A percentile compares a stretch with the other conserved stretches of the same genome.
phyloP scores from a whole-genome alignment of 1,140 invertebrate genomes.

The Helicoverpa armigera region DNA sequence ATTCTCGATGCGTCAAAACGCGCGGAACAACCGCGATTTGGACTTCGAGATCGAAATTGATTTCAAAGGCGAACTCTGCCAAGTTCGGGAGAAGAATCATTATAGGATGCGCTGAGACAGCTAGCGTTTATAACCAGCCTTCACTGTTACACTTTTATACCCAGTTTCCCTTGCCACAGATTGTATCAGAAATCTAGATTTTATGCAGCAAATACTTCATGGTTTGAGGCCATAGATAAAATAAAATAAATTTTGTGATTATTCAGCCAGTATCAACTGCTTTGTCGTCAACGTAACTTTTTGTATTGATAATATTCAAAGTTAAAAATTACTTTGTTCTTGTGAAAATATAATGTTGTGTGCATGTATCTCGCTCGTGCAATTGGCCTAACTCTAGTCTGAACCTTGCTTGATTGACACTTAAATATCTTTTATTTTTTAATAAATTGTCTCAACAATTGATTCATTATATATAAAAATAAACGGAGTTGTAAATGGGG shows the following conservation, averaged over 20 bases:
- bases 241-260: too few relatives aligned
- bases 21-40: constrained; percentile 98
- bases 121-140: constrained; percentile 22
- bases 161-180: neutral
- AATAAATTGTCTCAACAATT: neutral
- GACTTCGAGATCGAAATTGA: constrained; percentile 98
- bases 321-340: too few relatives aligned
- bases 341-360: too few relatives aligned
- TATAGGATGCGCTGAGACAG: constrained; percentile 97
- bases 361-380: neutral
- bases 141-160: constrained; percentile 1
- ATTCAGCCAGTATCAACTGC: too few relatives aligned
- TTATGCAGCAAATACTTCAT: too few relatives aligned
- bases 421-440: constrained; percentile 4
- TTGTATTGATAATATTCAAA: too few relatives aligned
- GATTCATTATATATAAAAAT: neutral
- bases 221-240: too few relatives aligned
- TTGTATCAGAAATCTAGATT: neutral
- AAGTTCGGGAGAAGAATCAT: constrained; percentile 95
- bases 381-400: constrained; percentile 28
- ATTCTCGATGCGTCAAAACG: constrained; percentile 98
- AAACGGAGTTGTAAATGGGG: neutral
- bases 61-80: constrained; percentile 98
- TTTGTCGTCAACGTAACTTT: too few relatives aligned
- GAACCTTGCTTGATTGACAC: constrained; percentile 6